phyloP scores from a whole-genome alignment of 2,113 vertebrate genomes.

The Nesogale talazaci region DNA sequence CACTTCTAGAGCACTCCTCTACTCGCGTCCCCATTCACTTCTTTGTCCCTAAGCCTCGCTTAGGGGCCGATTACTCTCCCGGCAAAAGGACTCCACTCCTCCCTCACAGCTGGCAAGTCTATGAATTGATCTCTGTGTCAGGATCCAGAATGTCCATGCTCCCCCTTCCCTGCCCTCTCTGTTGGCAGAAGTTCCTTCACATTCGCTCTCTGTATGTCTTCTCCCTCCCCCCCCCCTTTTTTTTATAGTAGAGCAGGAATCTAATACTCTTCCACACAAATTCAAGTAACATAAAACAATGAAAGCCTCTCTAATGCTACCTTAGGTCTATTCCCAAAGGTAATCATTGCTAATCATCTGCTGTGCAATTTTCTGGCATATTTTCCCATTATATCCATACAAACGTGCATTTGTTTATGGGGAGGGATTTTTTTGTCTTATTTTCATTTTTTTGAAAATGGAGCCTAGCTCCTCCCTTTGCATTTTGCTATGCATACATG shows the following conservation, averaged over 20 bases:
- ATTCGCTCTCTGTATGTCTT: neutral
- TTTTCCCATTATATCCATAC: too few species aligned
- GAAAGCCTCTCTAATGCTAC: neutral
- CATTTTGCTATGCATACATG: too few species aligned
- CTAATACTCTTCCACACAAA: too few species aligned
- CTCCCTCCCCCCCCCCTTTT: too few species aligned
- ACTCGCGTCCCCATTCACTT: neutral
- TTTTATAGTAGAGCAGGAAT: too few species aligned
- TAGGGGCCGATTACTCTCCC: neutral
- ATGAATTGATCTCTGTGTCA: neutral
- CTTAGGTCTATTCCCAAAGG: neutral
- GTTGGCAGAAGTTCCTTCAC: neutral
- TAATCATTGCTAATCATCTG: too few species aligned
- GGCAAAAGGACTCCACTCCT: neutral
- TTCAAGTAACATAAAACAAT: slow-evolving; percentile 1
- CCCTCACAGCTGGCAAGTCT: neutral
- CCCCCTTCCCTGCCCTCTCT: neutral
- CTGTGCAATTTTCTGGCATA: too few species aligned
- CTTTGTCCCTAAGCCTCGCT: neutral
- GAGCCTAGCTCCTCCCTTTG: too few species aligned
- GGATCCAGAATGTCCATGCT: neutral
- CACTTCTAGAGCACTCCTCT: neutral
- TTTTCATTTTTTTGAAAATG: too few species aligned
- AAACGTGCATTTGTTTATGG: too few species aligned
- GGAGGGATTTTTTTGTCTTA: too few species aligned